Base-by-base conservation (phyloP, 2,888 invertebrate species). In the Chloroclystis v-ata region DNA sequence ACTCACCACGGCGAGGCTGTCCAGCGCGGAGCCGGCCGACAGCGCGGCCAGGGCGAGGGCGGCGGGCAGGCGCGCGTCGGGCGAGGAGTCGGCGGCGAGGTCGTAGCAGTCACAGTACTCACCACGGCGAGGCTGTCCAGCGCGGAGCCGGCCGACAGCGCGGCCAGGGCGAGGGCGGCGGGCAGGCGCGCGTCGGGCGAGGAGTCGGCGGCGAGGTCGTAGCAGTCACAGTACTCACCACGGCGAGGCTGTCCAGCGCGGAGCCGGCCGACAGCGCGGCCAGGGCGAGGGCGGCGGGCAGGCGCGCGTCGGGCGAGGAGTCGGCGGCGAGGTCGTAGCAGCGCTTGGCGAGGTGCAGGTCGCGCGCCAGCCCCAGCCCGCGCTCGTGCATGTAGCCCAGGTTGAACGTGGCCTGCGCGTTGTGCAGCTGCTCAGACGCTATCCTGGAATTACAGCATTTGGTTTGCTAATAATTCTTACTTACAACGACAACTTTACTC, bases 351-450 rank as follows among this genome's bases (percentile, higher is more conserved):
- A 99, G 87, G 87, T 99, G 97, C 69, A 97, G 92, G 87, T 99
- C 95, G 44, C 89, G 90, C 5, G 91, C 89, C 84, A 99, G 93
- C 5, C 99, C 99, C 14, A 98, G 89, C 0, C 99, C 99, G 60
- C 95, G 95, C 81, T 99, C 98, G 82, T 99, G 98, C 99, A 99
- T 99, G 81, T 98, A 99, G 14, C 97, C 99, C 56, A 99, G 90
- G 87, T 99, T 99, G 82, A 99, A 99, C 93, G 98, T 98, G 3
- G 99, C 99, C 77, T 99, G 97, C 0, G 99, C 97, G 78, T 95
- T 97, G 75, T 96, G 95, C 61, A 98, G 97, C 67, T 96, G 95
- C 56, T 99, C 99, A 0, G 74, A 74, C 1, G 75, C 75, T 53
- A 75, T 69, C 59, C 75, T 73, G 62, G 1, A 37, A 40, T 13